A percentile compares a stretch with the other conserved stretches of the same genome.
phyloP scores from a whole-genome alignment of 2,113 vertebrate genomes.

The Odontesthes bonariensis region DNA sequence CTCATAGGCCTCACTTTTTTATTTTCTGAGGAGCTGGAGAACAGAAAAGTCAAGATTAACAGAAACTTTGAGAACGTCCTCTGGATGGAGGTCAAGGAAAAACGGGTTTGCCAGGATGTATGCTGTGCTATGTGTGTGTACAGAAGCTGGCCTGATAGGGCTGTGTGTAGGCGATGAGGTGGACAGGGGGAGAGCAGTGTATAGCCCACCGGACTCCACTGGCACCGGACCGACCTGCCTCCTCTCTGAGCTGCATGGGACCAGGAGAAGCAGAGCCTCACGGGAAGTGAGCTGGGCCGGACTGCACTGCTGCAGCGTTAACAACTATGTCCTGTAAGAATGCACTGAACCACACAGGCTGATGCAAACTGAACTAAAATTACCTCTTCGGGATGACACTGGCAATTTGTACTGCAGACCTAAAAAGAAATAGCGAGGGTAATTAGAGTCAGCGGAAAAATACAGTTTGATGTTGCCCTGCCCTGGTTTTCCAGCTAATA shows the following conservation, averaged over 20 bases:
- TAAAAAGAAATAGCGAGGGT: slow-evolving; percentile 72
- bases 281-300: slow-evolving; percentile 43
- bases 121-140: slow-evolving; percentile 39
- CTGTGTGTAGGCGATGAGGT: slow-evolving; percentile 64
- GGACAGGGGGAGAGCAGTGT: slow-evolving; percentile 52
- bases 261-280: slow-evolving; percentile 38
- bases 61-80: slow-evolving; percentile 75
- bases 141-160: slow-evolving; percentile 66
- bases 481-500: slow-evolving; percentile 77
- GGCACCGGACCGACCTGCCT: slow-evolving; percentile 72
- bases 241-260: slow-evolving; percentile 55
- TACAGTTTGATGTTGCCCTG: slow-evolving; percentile 77
- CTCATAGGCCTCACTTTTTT: slow-evolving; percentile 1
- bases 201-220: slow-evolving; percentile 60
- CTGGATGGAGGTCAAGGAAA: slow-evolving; percentile 81
- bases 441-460: slow-evolving; percentile 82
- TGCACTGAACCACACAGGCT: slow-evolving; percentile 76
- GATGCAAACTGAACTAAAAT: slow-evolving; percentile 77
- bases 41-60: slow-evolving; percentile 27
- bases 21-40: slow-evolving; percentile 10
- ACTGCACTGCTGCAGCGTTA: slow-evolving; percentile 42
- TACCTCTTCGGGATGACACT: slow-evolving; percentile 76
- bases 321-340: slow-evolving; percentile 53
- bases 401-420: slow-evolving; percentile 81
- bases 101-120: slow-evolving; percentile 75